phyloP scores from a whole-genome alignment of 2,888 invertebrate genomes.

The Leucozona laternaria region DNA sequence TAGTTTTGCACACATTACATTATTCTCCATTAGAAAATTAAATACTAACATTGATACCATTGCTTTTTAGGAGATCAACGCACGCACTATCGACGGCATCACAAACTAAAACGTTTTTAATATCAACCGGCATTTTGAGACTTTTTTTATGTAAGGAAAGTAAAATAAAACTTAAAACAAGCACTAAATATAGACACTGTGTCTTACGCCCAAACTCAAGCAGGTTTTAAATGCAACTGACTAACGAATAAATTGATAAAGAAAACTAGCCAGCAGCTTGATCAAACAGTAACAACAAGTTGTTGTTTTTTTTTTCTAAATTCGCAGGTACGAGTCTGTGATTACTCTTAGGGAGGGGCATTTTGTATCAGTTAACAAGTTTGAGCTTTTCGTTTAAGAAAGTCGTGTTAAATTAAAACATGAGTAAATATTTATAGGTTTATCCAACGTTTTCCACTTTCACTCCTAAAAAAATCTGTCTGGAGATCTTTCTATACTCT shows the following conservation, averaged over 20 bases:
- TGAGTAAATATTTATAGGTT: too few species aligned
- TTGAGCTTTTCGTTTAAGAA: neutral
- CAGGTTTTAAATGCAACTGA: conserved; percentile 57
- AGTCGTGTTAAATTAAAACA: neutral
- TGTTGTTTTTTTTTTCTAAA: neutral
- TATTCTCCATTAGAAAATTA: neutral
- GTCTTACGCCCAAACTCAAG: conserved; percentile 30
- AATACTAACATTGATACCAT: conserved; percentile 89
- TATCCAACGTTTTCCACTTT: too few species aligned
- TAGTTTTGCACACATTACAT: neutral
- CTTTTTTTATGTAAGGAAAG: neutral
- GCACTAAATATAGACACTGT: neutral
- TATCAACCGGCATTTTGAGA: conserved; percentile 84
- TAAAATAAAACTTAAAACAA: conserved; percentile 14
- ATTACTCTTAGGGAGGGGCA: neutral
- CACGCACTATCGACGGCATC: conserved; percentile 96
- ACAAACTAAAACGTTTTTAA: conserved; percentile 94
- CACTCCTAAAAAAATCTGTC: too few species aligned
- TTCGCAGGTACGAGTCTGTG: neutral
- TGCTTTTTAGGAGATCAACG: conserved; percentile 89
- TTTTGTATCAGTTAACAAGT: neutral
- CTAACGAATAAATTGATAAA: conserved; percentile 40
- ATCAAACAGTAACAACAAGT: conserved; percentile 17
- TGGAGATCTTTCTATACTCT: too few species aligned
- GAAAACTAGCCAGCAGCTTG: conserved; percentile 36